Evolutionary conservation across 2,113 vertebrate species (phyloP), one percentile per base, ranked within the genome.

Genomic region (Elephas maximus): DNA sequence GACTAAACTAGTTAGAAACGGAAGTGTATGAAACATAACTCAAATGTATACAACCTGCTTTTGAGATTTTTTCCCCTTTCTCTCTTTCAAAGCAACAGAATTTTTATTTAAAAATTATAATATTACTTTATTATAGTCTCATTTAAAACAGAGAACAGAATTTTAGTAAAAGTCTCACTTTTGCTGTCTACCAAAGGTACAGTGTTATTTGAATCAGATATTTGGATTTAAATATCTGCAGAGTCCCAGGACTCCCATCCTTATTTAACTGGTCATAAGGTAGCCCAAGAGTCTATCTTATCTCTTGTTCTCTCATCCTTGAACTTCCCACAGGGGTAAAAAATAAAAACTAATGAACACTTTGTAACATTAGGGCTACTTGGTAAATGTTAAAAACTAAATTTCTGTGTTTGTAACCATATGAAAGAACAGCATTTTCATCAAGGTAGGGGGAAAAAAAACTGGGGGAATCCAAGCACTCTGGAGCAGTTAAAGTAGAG

Each of bases 391-490:
- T 67, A 48, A 71, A 62, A 91, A 4, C 8, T 17, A 79, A 62
- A 63, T 91, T 28, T 48, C 88, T 81, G 30, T 73, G 7, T 26
- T 94, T 80, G 11, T 14, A 84, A 88, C 10, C 18, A 51, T 26
- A 69, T n/a, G 41, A 94, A 69, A 84, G 24, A 71, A 26, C 41
- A 71, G 80, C 30, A 83, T 91, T 82, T 94, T 95, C 26, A 67
- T 79, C 74, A 62, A 88, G 57, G 2, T 28, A 45, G 48, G 24
- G 90, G 84, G 41, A 28, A 18, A 77, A 82, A 83, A 41, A 86
- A 51, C 21, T 17, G 1, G 6, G 8, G 21, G 17, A 78, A 65
- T 4, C 1, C 37, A n/a, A 3, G 8, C 8, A 57, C 6, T 11
- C 28, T 37, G 14, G n/a, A 41, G 18, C 15, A 14, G 71, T 6